These are phyloP conservation scores for Tetrax tetrax DNA, from an alignment of 2,113 vertebrate genomes.

Conservation along the genomic window DNA sequence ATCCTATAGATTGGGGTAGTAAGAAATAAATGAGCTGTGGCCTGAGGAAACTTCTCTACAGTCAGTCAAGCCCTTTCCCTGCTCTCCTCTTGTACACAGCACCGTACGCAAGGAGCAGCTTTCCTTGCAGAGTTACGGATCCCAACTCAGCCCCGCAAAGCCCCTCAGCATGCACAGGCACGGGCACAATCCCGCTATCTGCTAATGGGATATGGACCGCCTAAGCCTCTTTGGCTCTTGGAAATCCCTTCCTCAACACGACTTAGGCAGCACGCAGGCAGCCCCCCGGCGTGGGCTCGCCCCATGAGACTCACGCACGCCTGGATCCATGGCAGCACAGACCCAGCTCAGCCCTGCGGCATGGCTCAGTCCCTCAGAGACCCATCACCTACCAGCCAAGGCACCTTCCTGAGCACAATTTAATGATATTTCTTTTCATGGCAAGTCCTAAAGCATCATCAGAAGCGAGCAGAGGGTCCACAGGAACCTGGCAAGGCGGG, in stretches of 20 bases:
- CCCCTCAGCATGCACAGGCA: neutral
- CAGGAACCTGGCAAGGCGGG: rapidly evolving
- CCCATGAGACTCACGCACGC: rapidly evolving
- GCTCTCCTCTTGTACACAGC: neutral
- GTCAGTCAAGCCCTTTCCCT: neutral
- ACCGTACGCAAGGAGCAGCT: rapidly evolving
- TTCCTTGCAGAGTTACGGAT: neutral
- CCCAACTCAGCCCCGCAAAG: neutral
- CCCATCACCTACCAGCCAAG: neutral
- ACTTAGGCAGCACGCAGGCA: neutral
- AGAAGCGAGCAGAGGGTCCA: neutral
- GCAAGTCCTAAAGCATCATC: neutral
- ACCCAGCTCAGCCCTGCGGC: neutral
- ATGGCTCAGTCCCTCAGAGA: neutral
- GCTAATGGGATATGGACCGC: constrained; percentile 12
- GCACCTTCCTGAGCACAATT: neutral
- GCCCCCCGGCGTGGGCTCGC: rapidly evolving
- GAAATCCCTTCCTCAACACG: constrained; percentile 7
- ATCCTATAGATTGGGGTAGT: neutral
- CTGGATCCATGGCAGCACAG: rapidly evolving
- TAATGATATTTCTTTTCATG: neutral
- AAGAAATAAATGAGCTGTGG: neutral
- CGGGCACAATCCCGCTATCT: neutral
- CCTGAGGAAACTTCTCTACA: neutral
- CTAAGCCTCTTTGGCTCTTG: constrained; percentile 37